phyloP scores from a whole-genome alignment of 2,113 vertebrate genomes.

The Hemiprocne comata region DNA sequence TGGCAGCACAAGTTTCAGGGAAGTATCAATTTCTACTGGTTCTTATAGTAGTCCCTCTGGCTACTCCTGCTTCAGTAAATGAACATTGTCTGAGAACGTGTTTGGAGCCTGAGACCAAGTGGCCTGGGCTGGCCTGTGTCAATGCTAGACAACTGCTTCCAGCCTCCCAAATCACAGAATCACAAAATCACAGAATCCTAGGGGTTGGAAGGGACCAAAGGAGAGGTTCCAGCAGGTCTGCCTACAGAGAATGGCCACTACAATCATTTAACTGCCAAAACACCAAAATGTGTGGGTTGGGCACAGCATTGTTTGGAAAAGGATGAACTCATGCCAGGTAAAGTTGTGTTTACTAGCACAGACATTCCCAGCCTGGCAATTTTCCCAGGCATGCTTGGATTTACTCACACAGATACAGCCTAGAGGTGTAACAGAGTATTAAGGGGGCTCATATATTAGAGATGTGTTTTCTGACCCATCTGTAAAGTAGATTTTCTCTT shows the following conservation, averaged over 20 bases:
- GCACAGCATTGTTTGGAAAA: not conserved
- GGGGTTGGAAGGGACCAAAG: too few species aligned
- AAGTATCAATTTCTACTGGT: not conserved
- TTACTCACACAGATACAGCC: not conserved
- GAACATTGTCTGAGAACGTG: not conserved
- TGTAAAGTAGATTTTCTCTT: not conserved
- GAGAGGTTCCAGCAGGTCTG: not conserved
- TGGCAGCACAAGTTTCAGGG: not conserved
- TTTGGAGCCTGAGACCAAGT: not conserved
- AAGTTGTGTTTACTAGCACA: not conserved
- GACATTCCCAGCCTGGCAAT: accelerated
- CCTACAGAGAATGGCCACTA: not conserved
- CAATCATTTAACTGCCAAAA: accelerated
- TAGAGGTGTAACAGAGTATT: not conserved
- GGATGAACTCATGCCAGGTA: not conserved
- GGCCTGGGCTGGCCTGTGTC: not conserved
- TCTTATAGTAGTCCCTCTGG: not conserved
- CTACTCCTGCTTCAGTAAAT: not conserved
- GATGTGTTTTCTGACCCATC: not conserved
- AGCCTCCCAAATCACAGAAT: too few species aligned
- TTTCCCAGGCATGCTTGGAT: not conserved
- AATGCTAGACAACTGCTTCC: not conserved
- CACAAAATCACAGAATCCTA: too few species aligned
- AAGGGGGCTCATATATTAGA: not conserved
- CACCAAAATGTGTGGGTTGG: not conserved